Percentiles rank a stretch among this genome's conserved stretches.
These are phyloP conservation scores for Fregata magnificens DNA, from an alignment of 2,113 vertebrate genomes.

Conservation along the genomic window DNA sequence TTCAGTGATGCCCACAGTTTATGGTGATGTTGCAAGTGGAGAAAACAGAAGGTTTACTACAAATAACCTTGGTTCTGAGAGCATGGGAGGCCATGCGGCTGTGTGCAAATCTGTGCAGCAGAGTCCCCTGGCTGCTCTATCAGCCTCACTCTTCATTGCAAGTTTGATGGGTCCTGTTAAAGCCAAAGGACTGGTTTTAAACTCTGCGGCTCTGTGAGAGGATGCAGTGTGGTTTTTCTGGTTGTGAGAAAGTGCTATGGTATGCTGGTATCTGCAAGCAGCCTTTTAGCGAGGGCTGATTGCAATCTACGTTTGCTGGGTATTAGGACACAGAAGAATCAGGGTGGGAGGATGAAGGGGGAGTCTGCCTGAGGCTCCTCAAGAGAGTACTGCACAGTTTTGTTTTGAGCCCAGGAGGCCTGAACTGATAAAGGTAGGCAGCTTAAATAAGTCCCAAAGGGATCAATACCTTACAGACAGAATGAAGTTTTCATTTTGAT, in stretches of 20 bases:
- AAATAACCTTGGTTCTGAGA: background rate
- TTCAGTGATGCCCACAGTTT: background rate
- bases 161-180: background rate
- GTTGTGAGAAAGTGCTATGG: background rate
- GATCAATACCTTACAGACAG: slow-evolving; percentile 6
- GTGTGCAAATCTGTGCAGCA: background rate
- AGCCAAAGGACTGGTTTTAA: background rate
- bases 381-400: background rate
- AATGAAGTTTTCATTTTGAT: background rate
- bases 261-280: background rate
- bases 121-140: background rate
- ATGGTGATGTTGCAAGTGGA: background rate
- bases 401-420: background rate
- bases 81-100: background rate
- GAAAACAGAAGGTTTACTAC: background rate
- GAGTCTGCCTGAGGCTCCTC: background rate
- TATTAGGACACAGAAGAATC: background rate
- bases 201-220: background rate
- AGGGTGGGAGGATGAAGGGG: background rate
- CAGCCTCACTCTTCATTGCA: background rate
- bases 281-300: slow-evolving; percentile 6
- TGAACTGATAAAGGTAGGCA: background rate
- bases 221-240: background rate
- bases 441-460: background rate
- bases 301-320: background rate